These are phyloP conservation scores for Acrocephalus scirpaceus DNA, from an alignment of 2,797 vertebrate species.

Conservation along the genomic window DNA sequence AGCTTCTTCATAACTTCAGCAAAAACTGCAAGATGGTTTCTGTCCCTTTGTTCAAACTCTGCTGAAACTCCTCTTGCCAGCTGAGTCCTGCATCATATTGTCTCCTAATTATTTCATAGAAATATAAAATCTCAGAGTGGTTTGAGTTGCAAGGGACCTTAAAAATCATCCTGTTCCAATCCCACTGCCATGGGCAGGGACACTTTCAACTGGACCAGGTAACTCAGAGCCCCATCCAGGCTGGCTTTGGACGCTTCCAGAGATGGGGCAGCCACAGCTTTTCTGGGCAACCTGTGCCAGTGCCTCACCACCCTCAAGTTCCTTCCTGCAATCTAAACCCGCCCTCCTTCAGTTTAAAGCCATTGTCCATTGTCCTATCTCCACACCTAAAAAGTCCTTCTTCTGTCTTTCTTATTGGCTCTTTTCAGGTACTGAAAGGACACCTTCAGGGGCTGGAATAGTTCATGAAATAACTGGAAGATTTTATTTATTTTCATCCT, in stretches of 20 bases:
- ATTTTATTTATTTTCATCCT: neutral
- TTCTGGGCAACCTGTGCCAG: neutral
- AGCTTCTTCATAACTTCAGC: neutral
- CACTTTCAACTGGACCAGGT: neutral
- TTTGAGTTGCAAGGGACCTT: neutral
- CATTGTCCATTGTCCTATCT: neutral
- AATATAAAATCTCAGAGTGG: neutral
- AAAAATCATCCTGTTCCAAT: neutral
- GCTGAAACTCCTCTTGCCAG: neutral
- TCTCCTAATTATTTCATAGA: neutral
- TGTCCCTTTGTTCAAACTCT: neutral
- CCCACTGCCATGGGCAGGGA: neutral
- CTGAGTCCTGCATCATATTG: neutral
- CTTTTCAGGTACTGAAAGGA: neutral
- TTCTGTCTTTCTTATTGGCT: neutral
- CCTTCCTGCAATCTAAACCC: neutral
- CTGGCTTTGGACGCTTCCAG: neutral
- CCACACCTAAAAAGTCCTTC: rapidly evolving
- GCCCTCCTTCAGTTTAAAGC: neutral
- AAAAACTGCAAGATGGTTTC: neutral
- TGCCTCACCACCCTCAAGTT: neutral
- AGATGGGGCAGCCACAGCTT: neutral
- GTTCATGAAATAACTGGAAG: neutral
- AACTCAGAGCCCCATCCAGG: neutral
- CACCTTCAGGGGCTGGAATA: rapidly evolving